These are phyloP conservation scores for Pungitius pungitius DNA, from an alignment of 2,113 vertebrate species.

Conservation along the genomic window DNA sequence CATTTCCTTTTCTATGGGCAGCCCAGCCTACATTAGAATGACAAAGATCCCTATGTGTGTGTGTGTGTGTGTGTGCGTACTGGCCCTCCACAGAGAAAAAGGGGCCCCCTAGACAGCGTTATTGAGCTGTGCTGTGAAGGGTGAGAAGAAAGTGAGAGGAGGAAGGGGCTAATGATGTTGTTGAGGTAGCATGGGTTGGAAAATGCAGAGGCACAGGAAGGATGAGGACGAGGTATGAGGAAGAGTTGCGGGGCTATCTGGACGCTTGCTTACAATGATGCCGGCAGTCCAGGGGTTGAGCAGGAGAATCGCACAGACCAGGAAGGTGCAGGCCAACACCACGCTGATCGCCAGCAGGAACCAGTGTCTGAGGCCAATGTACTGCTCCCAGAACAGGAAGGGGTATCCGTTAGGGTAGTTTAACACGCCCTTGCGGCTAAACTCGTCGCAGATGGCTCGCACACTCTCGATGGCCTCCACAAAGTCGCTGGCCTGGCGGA, in stretches of 20 bases:
- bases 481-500: constrained; percentile 95
- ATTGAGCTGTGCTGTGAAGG: constrained; percentile 77
- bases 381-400: constrained; percentile 99
- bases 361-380: constrained; percentile 97
- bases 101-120: constrained; percentile 73
- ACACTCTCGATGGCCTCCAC: constrained; percentile 97
- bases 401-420: constrained; percentile 99
- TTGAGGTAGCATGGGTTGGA: constrained; percentile 45
- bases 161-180: constrained; percentile 57
- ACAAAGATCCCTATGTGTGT: constrained; percentile 75
- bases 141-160: constrained; percentile 58
- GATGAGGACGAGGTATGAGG: neutral
- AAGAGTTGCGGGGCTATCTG: neutral
- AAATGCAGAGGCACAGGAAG: constrained; percentile 1
- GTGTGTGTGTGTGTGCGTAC: constrained; percentile 55
- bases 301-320: constrained; percentile 96
- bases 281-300: constrained; percentile 98
- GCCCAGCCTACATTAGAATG: constrained; percentile 79
- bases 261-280: constrained; percentile 92
- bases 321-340: constrained; percentile 95
- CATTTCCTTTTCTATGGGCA: constrained; percentile 78
- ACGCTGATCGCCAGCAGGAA: constrained; percentile 95
- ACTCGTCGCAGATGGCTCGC: constrained; percentile 92
- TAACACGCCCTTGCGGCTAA: constrained; percentile 88
- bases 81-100: constrained; percentile 71